Conservation (phyloP, 2,113 vertebrate species). For the Egretta garzetta region DNA sequence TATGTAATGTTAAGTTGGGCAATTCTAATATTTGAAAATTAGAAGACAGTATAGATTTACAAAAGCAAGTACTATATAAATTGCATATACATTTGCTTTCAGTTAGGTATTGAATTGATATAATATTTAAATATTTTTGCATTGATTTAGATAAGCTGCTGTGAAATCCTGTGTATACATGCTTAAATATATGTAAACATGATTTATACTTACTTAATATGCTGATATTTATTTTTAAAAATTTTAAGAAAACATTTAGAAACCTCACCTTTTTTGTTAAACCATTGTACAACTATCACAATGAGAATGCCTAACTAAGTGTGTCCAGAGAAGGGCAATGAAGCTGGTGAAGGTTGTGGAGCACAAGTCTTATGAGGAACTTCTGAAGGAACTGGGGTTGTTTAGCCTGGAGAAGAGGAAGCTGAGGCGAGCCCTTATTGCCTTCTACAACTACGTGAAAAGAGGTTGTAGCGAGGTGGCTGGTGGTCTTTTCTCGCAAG, state of each 20-base stretch:
- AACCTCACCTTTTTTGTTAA: neutral
- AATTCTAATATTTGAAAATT: neutral
- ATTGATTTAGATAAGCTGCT: neutral
- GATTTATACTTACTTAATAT: neutral
- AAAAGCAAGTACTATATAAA: fast-evolving
- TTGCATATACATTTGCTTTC: neutral
- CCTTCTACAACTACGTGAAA: no score
- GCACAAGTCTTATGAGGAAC: no score
- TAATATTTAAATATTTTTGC: neutral
- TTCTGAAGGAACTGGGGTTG: no score
- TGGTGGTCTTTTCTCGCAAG: no score
- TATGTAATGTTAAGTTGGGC: neutral
- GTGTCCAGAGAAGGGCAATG: no score
- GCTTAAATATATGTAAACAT: neutral
- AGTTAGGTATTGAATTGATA: neutral
- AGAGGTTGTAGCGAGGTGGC: no score
- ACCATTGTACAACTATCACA: neutral
- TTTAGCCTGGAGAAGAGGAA: no score
- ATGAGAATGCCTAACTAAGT: neutral
- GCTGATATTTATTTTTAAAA: neutral
- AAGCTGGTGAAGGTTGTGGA: no score
- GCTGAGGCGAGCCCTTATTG: no score
- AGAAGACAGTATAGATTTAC: neutral
- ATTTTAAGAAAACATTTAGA: neutral
- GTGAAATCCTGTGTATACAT: neutral